Evolutionary conservation across 2,113 vertebrate species (phyloP).

Genomic region (Epinephelus cyanopodus): DNA sequence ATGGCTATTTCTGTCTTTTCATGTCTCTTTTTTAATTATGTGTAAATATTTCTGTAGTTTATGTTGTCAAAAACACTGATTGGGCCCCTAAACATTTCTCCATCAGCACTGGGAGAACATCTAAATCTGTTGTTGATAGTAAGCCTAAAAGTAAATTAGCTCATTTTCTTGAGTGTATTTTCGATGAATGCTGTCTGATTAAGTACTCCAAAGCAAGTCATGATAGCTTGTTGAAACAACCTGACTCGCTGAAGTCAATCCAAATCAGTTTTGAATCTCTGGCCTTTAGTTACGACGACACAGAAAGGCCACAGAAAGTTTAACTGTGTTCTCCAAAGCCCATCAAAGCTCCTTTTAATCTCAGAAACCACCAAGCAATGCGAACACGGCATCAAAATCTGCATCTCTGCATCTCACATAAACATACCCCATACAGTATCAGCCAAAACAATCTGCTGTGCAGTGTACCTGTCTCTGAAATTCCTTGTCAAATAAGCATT

Average conservation of each 20-base stretch:
- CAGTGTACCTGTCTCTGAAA: constrained; percentile 5
- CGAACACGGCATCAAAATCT: not conserved
- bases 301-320: not conserved
- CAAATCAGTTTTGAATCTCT: not conserved
- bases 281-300: not conserved
- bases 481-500: not conserved
- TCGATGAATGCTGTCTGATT: not conserved
- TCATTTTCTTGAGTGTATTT: not conserved
- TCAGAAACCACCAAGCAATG: not conserved
- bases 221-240: not conserved
- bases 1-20: not conserved
- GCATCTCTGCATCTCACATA: not conserved
- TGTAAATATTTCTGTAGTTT: not conserved
- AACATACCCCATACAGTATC: not conserved
- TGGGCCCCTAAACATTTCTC: not conserved
- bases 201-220: not conserved
- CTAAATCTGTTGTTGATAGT: not conserved
- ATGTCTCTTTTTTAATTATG: not conserved
- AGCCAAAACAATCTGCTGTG: not conserved
- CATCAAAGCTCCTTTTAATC: no score
- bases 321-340: not conserved
- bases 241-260: not conserved
- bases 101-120: not conserved
- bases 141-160: not conserved
- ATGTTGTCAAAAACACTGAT: not conserved